phyloP scores from a whole-genome alignment of 2,113 vertebrate genomes.

The Riparia riparia region DNA sequence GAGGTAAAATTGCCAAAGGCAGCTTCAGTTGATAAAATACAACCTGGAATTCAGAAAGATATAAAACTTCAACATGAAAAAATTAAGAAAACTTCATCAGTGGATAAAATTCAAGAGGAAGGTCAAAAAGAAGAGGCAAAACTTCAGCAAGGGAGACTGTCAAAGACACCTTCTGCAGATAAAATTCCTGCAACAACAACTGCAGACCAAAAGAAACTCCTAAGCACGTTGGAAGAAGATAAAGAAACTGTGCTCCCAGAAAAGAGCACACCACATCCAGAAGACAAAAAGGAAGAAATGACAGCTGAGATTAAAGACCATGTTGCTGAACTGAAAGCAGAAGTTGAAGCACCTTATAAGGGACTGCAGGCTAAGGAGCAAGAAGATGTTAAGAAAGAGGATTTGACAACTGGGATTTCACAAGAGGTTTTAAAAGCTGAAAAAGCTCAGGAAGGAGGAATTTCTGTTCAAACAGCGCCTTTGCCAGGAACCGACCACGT shows the following conservation, averaged over 20 bases:
- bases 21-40: slow-evolving; percentile 58
- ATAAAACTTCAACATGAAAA: slow-evolving; percentile 28
- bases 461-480: neutral
- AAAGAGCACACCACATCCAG: neutral
- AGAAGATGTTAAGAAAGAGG: neutral
- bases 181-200: slow-evolving; percentile 1
- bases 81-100: neutral
- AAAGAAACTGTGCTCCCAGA: neutral
- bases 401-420: neutral
- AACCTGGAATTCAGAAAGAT: slow-evolving; percentile 27
- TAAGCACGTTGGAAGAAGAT: slow-evolving; percentile 28
- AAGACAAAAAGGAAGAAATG: slow-evolving; percentile 47
- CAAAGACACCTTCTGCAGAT: slow-evolving; percentile 46
- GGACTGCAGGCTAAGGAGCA: neutral
- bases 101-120: slow-evolving; percentile 49
- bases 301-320: neutral
- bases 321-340: neutral
- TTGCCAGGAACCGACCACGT: slow-evolving; percentile 11
- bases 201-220: slow-evolving; percentile 39
- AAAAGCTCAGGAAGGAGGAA: neutral
- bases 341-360: slow-evolving; percentile 4
- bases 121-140: slow-evolving; percentile 34
- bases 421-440: neutral
- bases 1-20: slow-evolving; percentile 31
- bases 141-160: slow-evolving; percentile 31